Percentiles rank a stretch among this genome's conserved stretches.
These are phyloP conservation scores for Pteronotus mesoamericanus DNA, from an alignment of 2,797 vertebrate species.

Conservation along the genomic window DNA sequence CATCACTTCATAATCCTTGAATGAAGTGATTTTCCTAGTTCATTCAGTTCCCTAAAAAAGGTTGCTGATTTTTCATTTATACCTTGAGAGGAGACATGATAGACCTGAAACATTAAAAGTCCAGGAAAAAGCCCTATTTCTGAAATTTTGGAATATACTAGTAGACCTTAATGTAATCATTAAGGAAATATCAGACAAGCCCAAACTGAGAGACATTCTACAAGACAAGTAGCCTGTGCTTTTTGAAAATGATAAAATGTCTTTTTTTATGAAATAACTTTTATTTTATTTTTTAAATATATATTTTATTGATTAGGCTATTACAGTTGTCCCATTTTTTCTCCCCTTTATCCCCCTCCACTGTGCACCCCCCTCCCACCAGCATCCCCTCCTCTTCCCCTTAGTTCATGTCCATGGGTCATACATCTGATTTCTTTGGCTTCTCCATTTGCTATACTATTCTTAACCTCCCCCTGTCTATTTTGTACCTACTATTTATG, in stretches of 20 bases:
- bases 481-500: too few relatives aligned
- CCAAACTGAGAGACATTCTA: background rate
- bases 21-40: background rate
- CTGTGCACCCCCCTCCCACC: too few relatives aligned
- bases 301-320: too few relatives aligned
- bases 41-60: background rate
- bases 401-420: too few relatives aligned
- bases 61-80: slow-evolving; percentile 14
- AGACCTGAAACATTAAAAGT: background rate
- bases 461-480: too few relatives aligned
- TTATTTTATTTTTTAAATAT: too few relatives aligned
- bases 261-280: too few relatives aligned
- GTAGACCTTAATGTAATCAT: background rate
- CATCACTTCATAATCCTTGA: background rate
- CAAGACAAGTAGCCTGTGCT: background rate
- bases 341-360: too few relatives aligned
- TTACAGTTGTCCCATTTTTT: too few relatives aligned
- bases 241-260: background rate
- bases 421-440: too few relatives aligned
- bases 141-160: background rate
- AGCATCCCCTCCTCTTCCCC: too few relatives aligned
- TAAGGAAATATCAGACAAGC: background rate
- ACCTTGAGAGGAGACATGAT: background rate
- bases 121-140: background rate
- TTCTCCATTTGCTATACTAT: too few relatives aligned